phyloP scores from a whole-genome alignment of 2,113 vertebrate genomes.

The Dinomys branickii region DNA sequence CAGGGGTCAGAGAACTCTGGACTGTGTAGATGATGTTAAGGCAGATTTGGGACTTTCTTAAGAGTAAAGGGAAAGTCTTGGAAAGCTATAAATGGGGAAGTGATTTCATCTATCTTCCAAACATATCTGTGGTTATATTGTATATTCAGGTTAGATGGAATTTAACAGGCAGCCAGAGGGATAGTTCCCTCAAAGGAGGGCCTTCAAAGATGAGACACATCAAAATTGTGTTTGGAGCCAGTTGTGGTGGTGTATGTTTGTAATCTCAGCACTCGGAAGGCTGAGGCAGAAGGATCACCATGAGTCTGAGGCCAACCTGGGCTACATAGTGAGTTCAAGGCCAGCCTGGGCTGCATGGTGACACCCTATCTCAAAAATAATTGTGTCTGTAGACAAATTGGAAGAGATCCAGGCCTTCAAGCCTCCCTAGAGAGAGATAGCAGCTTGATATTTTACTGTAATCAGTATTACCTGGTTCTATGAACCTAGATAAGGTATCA shows the following conservation, averaged over 20 bases:
- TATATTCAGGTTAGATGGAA: not conserved
- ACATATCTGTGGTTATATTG: conserved; percentile 1
- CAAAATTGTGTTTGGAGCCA: not conserved
- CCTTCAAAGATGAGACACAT: not conserved
- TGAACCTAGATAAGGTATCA: not conserved
- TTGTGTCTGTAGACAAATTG: not conserved
- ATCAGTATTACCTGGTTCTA: not conserved
- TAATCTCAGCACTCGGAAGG: not conserved
- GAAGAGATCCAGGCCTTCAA: not conserved
- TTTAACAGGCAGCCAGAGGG: not conserved
- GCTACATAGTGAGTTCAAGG: not conserved
- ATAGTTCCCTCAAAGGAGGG: not conserved
- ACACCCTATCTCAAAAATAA: not conserved
- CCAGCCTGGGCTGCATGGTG: not conserved
- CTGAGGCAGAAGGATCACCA: not conserved
- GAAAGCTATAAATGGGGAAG: not conserved
- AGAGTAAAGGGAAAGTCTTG: not conserved
- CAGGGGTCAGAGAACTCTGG: conserved; percentile 34
- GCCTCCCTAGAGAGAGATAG: not conserved
- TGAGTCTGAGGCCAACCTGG: not conserved
- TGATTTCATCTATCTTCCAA: conserved; percentile 34
- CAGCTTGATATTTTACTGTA: not conserved
- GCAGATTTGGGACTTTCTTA: not conserved
- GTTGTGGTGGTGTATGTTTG: not conserved
- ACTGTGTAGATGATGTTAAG: not conserved